phyloP scores from a whole-genome alignment of 1,140 invertebrate genomes.

The Tribolium madens region DNA sequence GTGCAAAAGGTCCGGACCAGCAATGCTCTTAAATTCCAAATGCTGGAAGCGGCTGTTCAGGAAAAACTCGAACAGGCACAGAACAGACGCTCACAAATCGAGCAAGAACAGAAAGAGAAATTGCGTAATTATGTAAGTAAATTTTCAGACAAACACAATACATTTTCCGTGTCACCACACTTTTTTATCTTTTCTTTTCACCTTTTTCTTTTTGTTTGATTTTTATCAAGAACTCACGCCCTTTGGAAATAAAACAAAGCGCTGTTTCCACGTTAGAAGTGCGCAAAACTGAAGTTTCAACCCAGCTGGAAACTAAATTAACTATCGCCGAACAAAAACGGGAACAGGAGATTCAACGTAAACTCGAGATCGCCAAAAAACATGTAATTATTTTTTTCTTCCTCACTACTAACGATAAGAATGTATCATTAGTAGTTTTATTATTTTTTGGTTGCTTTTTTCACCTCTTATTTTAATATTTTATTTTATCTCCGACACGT shows the following conservation, averaged over 20 bases:
- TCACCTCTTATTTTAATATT: background rate
- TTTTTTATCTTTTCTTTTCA: slow-evolving; percentile 42
- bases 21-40: slow-evolving; percentile 75
- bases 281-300: slow-evolving; percentile 75
- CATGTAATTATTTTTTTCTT: slow-evolving; percentile 70
- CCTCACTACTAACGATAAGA: background rate
- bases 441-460: slow-evolving; percentile 33
- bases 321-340: slow-evolving; percentile 81
- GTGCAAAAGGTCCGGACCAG: slow-evolving; percentile 75
- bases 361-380: slow-evolving; percentile 82
- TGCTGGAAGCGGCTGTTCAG: slow-evolving; percentile 77
- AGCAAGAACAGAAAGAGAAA: slow-evolving; percentile 81
- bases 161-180: background rate
- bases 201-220: slow-evolving; percentile 39
- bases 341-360: slow-evolving; percentile 83
- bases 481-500: slow-evolving; percentile 9
- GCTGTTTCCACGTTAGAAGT: slow-evolving; percentile 71
- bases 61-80: slow-evolving; percentile 80
- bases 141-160: slow-evolving; percentile 30
- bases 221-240: slow-evolving; percentile 57
- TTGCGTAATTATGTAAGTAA: slow-evolving; percentile 80
- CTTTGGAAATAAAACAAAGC: slow-evolving; percentile 68
- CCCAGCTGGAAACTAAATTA: slow-evolving; percentile 80
- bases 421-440: background rate
- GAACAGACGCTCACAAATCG: slow-evolving; percentile 75